Evolutionary conservation across 2,113 vertebrate species (phyloP), one percentile per base, ranked within the genome.

Genomic region (Mobula hypostoma): DNA sequence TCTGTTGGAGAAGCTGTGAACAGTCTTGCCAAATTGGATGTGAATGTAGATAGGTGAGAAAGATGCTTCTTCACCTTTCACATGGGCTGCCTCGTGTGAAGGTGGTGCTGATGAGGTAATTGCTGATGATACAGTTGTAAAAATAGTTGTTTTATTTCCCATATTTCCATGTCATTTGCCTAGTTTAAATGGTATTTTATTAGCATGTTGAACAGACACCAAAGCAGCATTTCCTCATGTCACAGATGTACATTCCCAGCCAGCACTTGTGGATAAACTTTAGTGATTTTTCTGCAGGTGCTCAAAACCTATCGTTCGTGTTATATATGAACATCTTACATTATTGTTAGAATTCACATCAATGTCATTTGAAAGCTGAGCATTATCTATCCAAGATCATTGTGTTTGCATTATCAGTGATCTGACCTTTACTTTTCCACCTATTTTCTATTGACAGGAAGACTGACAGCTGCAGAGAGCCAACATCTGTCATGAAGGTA

Each of bases 111-210:
- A 1, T 90, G 85, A 32, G 58, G 5, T 90, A 90, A 90, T 29
- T 90, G 85, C 85, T 90, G 61, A 66, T 90, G 85, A 66, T 15
- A 19, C 29, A 32, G 66, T 61, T 66, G 85, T 90, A 61, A 90
- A 66, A n/a, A 58, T 8, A 58, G 24, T 48, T 66, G 29, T 66
- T 66, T 32, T 90, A 90, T 90, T 68, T 32, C 29, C 27, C 5
- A 29, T 12, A 87, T 90, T 66, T 27, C 61, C 32, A 32, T 66
- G n/a, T 90, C 1, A 19, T 66, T 14, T 15, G n/a, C 61, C 32
- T 90, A n/a, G 15, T 66, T n/a, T 32, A n/a, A 66, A 61, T 66
- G 61, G 1, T 61, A 36, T 66, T 32, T 66, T 90, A 66, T 14
- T 36, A n/a, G 66, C 32, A 14, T 17, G 32, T 32, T 7, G n/a